Evolutionary conservation across 1,140 invertebrate species (phyloP), one percentile per base, ranked within the genome.

Genomic region (Marisa cornuarietis): DNA sequence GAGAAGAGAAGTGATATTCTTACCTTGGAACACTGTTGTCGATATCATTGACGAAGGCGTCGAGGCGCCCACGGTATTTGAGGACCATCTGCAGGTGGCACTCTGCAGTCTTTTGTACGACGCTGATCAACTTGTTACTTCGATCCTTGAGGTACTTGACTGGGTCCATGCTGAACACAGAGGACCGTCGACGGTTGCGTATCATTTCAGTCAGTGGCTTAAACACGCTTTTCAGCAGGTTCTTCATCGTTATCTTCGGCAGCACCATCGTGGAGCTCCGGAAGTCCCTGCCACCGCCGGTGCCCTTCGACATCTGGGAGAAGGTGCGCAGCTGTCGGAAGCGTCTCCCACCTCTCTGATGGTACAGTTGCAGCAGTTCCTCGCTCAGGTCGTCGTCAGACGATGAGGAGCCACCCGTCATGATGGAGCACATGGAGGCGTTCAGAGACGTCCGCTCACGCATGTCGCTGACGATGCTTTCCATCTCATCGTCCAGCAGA

Each of bases 401-500:
- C 7, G 18, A 18, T 6, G 26, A 22, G 51, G 71, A 26, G 4
- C 1, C 18, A 18, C 61, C 6, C 14, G 26, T 63, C 58, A 18
- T 9, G 61, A 0, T 42, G 49, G 77, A 79, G 51, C 68, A 61
- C 8, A 62, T 54, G 6, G 83, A 83, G 22, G 80, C 80, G 8
- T 52, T 51, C 4, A 74, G 68, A 13, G 83, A 82, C 22, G 68
- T 22, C 22, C 71, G 61, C 11, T 76, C 76, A 5, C 78, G n/a
- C 51, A 85, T 80, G 79, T 83, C 79, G 8, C 49, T 78, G 18
- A 81, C 76, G 54, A 85, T 83, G 10, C 75, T 71, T 49, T 83
- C 54, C 18, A 85, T 76, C 62, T 85, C 84, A 13, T 82, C 79
- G 78, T 85, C 80, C 18, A 85, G 71, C 22, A 85, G 62, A 16